Base-by-base conservation (phyloP, 1,140 invertebrate genomes). In the Arion vulgaris region DNA sequence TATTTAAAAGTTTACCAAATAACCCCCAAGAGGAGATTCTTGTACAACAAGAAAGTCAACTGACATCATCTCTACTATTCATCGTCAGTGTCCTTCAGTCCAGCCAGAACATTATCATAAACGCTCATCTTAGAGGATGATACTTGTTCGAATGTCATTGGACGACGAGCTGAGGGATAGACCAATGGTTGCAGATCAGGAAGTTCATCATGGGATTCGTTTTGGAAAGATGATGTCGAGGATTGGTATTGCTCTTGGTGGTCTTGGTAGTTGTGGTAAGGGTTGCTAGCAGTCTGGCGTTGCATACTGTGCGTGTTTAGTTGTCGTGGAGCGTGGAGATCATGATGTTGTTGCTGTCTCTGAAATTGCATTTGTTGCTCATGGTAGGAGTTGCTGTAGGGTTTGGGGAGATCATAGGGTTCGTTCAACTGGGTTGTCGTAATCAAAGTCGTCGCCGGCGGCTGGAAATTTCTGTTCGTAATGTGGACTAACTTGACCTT, bases 121-220 rank as follows among this genome's bases (percentile, higher is more conserved):
- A 91, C 87, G 76, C 90, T 91, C 82, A 91, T 88, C 85, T 91
- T 91, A 4, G 90, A 91, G 0, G 90, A 89, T 7, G 88, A 89
- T 11, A 85, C 84, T 82, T 90, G 89, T 66, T 90, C 87, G 85
- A 91, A 91, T n/a, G 89, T 90, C 89, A 91, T 91, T 36, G 90
- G 90, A 75, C 90, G 85, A 53, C 83, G 86, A 41, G 86, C 89
- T 1, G 90, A 91, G 17, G 90, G 90, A 73, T 89, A 85, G 32
- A 87, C 85, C n/a, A 91, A 81, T 36, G 89, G 90, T 57, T 87
- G 85, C 0, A 89, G 86, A 45, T 90, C 88, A 0, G 87, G 87
- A 0, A 85, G 71, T 53, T 87, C 86, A 19, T 86, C 86, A 34
- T 83, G 81, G 36, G 74, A 19, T 19, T 38, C 26, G 1, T 13